Base-by-base conservation (phyloP, 1,140 invertebrate genomes). In the Venturia canescens region DNA sequence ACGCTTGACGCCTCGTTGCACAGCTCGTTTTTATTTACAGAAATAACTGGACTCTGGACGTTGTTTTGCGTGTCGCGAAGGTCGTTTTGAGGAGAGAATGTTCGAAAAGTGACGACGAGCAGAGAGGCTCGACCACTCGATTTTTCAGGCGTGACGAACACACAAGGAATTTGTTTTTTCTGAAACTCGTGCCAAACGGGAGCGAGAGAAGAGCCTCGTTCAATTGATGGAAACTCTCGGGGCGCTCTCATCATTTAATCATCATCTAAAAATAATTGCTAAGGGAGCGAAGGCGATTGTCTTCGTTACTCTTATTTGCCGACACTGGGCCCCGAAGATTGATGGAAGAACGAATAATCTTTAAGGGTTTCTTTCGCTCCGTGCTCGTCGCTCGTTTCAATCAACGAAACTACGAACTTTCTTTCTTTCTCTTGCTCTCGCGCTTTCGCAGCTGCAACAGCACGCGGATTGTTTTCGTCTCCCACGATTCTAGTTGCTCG, bases 41-140 rank as follows among this genome's bases (percentile, higher is more conserved):
- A 70, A 70, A 70, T 70, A 70, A 29, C 67, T 70, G 67, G 67
- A 70, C 67, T 57, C 4, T 57, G 53, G 21, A 57, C 53, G 7
- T 44, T 57, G 6, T 70, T 70, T 70, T 38, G 31, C 67, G 29
- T 21, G 38, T 38, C 31, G 31, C 29, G 27, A 38, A 34, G 67
- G 67, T 70, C 15, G 67, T 26, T 16, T 3, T 67, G 6, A 26
- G 27, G 26, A 29, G 26, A 34, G 18, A n/a, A 38, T 13, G 29
- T 38, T 31, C 15, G 18, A 70, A 70, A 29, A 31, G 38, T 4
- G 16, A 70, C n/a, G n/a, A 16, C 21, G 60, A 27, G 3, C 7
- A 1, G 7, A 44, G 38, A 27, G 23, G 63, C 63, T 67, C 63
- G 26, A 29, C 26, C 26, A 57, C 18, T 57, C 9, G 5, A n/a